Evolutionary conservation across 2,888 invertebrate species (phyloP).

Genomic region (Drosophila dives): DNA sequence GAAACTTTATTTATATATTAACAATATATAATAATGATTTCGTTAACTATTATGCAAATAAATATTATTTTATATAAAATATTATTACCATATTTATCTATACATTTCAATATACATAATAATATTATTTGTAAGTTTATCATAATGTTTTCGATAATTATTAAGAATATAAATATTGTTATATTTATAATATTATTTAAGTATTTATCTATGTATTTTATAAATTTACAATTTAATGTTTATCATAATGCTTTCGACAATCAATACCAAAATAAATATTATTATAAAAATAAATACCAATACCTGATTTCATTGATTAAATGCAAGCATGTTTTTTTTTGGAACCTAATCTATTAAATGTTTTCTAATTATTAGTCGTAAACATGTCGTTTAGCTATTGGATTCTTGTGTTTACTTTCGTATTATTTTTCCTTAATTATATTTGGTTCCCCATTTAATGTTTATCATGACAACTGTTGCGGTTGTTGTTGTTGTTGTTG

Average conservation of each 20-base stretch:
- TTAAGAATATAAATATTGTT: background rate
- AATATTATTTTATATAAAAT: background rate
- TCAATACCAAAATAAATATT: background rate
- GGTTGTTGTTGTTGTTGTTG: background rate
- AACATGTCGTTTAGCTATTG: background rate
- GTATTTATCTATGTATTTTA: background rate
- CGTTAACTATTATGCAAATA: too few species aligned
- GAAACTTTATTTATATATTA: too few species aligned
- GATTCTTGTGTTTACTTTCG: background rate
- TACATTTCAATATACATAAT: background rate
- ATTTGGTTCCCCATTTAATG: background rate
- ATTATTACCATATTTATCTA: background rate
- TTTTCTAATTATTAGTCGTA: background rate
- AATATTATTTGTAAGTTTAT: background rate
- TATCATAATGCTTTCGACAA: background rate
- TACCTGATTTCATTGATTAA: background rate
- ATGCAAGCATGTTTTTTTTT: background rate
- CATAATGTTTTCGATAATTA: background rate
- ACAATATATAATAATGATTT: too few species aligned
- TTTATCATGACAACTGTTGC: background rate
- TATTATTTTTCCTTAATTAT: background rate
- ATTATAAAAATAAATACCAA: background rate
- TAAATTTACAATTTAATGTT: background rate
- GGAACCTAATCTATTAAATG: background rate
- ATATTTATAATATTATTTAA: background rate